These are phyloP conservation scores for Ibidorhyncha struthersii DNA, from an alignment of 2,113 vertebrate species.

Conservation along the genomic window DNA sequence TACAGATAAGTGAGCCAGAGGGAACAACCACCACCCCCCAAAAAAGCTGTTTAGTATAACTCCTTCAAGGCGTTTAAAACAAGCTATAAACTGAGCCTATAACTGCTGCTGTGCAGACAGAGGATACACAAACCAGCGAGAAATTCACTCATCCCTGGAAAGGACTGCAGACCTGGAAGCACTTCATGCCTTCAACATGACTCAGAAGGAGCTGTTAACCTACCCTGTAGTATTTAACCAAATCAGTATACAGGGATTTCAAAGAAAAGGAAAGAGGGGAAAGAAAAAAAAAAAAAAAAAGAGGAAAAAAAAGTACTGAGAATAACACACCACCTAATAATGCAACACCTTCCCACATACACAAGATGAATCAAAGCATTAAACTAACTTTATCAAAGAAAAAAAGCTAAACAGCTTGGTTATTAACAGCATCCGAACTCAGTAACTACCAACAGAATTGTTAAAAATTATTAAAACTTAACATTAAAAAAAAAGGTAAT, in stretches of 20 bases:
- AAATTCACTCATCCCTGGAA: not conserved
- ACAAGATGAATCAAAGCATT: not conserved
- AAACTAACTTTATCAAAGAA: not conserved
- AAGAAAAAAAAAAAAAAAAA: too few relatives aligned
- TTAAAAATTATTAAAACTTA: not conserved
- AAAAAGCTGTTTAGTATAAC: not conserved
- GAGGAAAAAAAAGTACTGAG: not conserved
- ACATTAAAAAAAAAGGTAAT: not conserved
- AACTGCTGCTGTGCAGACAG: not conserved
- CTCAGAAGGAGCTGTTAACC: constrained; percentile 12
- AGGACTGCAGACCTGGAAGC: constrained; percentile 9
- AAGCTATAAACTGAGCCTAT: not conserved
- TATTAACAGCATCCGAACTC: not conserved
- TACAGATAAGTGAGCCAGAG: not conserved
- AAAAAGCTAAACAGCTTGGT: not conserved
- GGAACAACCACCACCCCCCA: not conserved
- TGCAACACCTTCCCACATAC: not conserved
- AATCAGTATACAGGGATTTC: not conserved
- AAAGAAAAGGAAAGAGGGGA: not conserved
- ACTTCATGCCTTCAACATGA: constrained; percentile 19
- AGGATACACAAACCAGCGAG: not conserved
- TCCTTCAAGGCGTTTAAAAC: not conserved
- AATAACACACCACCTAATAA: not conserved
- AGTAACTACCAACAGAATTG: not conserved
- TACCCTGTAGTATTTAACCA: not conserved